phyloP scores from a whole-genome alignment of 2,113 vertebrate species.

The Microcebus griseorufus region DNA sequence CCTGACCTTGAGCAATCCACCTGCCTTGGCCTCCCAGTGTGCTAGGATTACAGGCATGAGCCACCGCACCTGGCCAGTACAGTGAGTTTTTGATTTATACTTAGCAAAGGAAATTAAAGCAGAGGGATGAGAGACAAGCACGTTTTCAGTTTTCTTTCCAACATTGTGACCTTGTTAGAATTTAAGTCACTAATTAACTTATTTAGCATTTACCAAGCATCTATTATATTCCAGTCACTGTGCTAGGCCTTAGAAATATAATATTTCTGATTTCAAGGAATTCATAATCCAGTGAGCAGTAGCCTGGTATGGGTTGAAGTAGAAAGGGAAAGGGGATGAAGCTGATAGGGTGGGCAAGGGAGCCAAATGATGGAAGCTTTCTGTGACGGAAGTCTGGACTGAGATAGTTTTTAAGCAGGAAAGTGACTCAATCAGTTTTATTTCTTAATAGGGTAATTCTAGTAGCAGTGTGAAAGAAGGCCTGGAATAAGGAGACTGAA shows the following conservation, averaged over 20 bases:
- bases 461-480: neutral
- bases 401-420: slow-evolving; percentile 45
- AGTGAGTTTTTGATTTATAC: neutral
- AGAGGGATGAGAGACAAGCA: neutral
- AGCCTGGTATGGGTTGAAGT: neutral
- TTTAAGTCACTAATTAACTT: slow-evolving; percentile 48
- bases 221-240: neutral
- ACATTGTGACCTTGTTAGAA: neutral
- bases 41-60: no score
- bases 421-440: neutral
- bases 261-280: slow-evolving; percentile 33
- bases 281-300: slow-evolving; percentile 22
- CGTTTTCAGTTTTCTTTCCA: slow-evolving; percentile 45
- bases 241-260: neutral
- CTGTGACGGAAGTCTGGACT: neutral
- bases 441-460: neutral
- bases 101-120: slow-evolving; percentile 39
- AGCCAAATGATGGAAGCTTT: neutral
- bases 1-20: no score
- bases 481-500: neutral
- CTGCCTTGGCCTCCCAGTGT: no score
- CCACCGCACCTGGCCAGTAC: no score
- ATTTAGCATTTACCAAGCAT: slow-evolving; percentile 39
- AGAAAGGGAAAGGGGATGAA: neutral
- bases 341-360: neutral